Evolutionary conservation across 1,140 invertebrate genomes (phyloP), one percentile per base, ranked within the genome.

Genomic region (Calephelis virginiensis): DNA sequence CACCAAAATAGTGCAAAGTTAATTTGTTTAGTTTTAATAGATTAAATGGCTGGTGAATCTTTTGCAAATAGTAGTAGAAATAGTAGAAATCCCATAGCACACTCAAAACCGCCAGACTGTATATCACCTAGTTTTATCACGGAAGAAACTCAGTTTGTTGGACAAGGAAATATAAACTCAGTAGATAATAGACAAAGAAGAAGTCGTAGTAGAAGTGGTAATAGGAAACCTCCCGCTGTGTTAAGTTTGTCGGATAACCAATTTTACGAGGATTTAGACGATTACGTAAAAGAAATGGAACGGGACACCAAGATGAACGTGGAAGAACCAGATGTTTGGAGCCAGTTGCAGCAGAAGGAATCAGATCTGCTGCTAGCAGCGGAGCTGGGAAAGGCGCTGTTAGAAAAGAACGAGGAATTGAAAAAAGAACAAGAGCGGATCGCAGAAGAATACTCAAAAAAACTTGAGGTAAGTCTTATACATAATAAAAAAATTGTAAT

Each of bases 371-470:
- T 98, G 28, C 91, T 99, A 61, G 98, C 98, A 0, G 98, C 98
- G 0, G 97, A 99, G 87, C 92, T 99, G 45, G 98, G 98, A 17
- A 99, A 99, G 88, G 98, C 97, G 0, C 91, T 99, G 59, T 92
- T 99, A 63, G 97, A 99, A 77, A 97, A 97, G 81, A 99, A 99
- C 85, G 96, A 98, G 81, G 97, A 99, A 80, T 92, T 99, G 62
- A 96, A 95, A 70, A 94, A 95, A 70, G 96, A 97, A 80, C 95
- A 97, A 85, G 97, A 99, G 73, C 93, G 94, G 61, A 90, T 97
- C 10, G 93, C 95, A 5, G 97, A 98, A 77, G 97, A 99, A 75
- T 98, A 96, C 90, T 95, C 95, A n/a, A 94, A 94, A 67, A 97
- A 98, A 94, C 91, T 99, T 68, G 98, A 99, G 96, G 98, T 98